Percentiles rank a stretch among this genome's conserved stretches.
These are phyloP conservation scores for Atractosteus spatula DNA, from an alignment of 2,113 vertebrate genomes.

Conservation along the genomic window DNA sequence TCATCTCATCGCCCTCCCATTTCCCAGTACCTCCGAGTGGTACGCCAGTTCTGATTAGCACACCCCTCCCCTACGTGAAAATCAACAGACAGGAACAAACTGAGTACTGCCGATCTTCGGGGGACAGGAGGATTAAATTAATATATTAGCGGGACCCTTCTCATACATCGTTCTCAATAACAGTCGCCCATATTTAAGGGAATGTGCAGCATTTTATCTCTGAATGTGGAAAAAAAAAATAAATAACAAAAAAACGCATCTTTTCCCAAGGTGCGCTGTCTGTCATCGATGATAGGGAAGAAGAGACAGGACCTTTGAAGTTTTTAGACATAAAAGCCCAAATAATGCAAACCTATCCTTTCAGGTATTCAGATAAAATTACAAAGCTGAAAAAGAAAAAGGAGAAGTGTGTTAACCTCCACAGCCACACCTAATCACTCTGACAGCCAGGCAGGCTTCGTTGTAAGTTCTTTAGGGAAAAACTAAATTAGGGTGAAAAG, in stretches of 20 bases:
- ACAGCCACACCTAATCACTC: conserved; percentile 72
- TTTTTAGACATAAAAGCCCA: conserved; percentile 69
- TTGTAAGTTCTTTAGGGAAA: conserved; percentile 55
- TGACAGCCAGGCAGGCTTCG: conserved; percentile 59
- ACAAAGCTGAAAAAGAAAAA: conserved; percentile 39
- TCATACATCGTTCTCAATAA: conserved; percentile 37
- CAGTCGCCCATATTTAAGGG: conserved; percentile 30
- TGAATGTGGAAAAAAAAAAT: conserved; percentile 56
- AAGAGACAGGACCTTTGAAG: conserved; percentile 66
- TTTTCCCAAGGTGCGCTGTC: conserved; percentile 55
- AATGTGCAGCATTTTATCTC: conserved; percentile 52
- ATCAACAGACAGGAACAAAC: conserved; percentile 70
- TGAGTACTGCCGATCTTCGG: conserved; percentile 70
- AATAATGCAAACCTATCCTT: conserved; percentile 69
- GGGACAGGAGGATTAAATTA: conserved; percentile 70
- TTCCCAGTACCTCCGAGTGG: conserved; percentile 41
- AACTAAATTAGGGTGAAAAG: conserved; percentile 26
- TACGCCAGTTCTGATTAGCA: conserved; percentile 66
- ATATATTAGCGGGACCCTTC: conserved; percentile 58
- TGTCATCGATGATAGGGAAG: conserved; percentile 66
- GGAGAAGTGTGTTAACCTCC: conserved; percentile 52
- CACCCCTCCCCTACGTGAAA: conserved; percentile 56
- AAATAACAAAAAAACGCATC: conserved; percentile 50
- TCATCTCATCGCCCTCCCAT: conserved; percentile 53
- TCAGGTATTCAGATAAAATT: conserved; percentile 71